A percentile compares a stretch with the other conserved stretches of the same genome.
phyloP scores from a whole-genome alignment of 2,797 vertebrate species.

The Myotis daubentonii region DNA sequence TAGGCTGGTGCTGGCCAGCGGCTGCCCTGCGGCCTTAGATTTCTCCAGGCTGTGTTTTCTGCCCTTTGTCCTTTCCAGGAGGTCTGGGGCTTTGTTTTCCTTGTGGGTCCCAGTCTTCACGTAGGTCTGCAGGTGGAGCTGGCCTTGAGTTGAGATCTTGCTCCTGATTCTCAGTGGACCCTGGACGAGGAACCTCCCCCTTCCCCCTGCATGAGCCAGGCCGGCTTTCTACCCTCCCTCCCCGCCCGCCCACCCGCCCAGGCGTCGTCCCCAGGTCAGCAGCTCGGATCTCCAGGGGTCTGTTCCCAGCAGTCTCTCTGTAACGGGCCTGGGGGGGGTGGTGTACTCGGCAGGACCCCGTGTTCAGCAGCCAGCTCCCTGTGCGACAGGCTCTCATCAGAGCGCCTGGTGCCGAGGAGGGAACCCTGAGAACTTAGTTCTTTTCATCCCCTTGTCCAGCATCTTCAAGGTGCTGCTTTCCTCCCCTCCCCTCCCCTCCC shows the following conservation, averaged over 20 bases:
- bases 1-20: background rate
- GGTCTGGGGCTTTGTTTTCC: background rate
- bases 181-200: background rate
- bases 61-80: background rate
- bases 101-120: background rate
- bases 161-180: background rate
- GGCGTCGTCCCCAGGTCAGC: background rate
- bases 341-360: no score
- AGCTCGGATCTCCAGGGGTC: no score
- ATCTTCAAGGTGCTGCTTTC: background rate
- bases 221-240: background rate
- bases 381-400: background rate
- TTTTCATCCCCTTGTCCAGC: background rate
- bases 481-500: accelerated
- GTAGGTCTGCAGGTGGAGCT: background rate
- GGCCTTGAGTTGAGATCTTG: background rate
- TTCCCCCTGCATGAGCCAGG: background rate
- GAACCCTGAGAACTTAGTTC: background rate
- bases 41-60: background rate
- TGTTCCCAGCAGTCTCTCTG: background rate
- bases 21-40: background rate
- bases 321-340: background rate
- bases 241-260: background rate
- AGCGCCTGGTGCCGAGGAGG: no score
- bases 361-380: background rate